A percentile compares a stretch with the other conserved stretches of the same genome.
Conservation (phyloP, 2,888 invertebrate genomes). For the Coremacera marginata region DNA sequence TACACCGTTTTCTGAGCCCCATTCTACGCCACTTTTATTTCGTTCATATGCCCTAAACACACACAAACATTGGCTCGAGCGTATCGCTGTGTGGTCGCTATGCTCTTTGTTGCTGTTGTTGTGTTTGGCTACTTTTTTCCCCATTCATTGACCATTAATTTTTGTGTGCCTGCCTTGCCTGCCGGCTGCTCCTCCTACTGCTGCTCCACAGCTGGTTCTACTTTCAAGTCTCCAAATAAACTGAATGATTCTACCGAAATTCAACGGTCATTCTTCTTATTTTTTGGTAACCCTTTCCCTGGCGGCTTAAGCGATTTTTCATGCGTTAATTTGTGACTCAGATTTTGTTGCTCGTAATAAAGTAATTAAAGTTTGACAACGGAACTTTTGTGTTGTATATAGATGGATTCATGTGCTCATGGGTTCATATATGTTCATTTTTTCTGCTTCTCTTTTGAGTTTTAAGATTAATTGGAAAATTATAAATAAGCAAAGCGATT, state of each 20-base stretch:
- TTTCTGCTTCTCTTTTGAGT: not conserved
- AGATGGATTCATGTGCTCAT: not conserved
- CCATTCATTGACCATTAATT: not conserved
- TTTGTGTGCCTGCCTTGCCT: not conserved
- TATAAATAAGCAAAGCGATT: conserved; percentile 5
- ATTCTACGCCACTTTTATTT: not conserved
- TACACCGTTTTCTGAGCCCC: not conserved
- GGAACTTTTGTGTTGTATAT: not conserved
- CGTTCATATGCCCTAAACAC: not conserved
- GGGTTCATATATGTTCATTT: not conserved
- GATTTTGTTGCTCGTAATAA: conserved; percentile 21
- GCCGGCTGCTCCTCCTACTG: not conserved
- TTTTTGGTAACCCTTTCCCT: not conserved
- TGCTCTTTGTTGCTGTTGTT: not conserved
- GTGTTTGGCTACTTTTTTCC: not conserved
- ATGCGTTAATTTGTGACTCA: conserved; percentile 21
- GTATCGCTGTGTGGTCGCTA: not conserved
- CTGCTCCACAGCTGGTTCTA: not conserved
- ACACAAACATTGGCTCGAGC: not conserved
- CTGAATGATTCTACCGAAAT: conserved; percentile 13
- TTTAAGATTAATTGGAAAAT: conserved; percentile 18
- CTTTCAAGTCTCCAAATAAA: not conserved
- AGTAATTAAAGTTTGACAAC: conserved; percentile 35
- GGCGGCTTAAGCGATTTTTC: conserved; percentile 29
- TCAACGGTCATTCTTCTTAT: not conserved